Evolutionary conservation across 2,888 invertebrate genomes (phyloP).

Genomic region (Himalopsyche kuldschensis): DNA sequence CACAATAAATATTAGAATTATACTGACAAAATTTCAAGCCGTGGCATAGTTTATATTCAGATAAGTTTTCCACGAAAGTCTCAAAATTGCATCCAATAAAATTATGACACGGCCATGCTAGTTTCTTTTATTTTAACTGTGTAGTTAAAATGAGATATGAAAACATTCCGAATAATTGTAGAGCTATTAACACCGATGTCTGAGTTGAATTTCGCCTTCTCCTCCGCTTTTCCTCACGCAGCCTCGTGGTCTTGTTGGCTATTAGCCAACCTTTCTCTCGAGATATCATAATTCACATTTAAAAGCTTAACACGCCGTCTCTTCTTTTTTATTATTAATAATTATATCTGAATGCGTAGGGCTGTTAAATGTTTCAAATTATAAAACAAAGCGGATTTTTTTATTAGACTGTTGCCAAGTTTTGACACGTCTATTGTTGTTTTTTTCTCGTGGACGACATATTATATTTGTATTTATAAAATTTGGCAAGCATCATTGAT

Average conservation of each 20-base stretch:
- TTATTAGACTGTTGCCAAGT: background rate
- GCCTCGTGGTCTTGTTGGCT: slow-evolving; percentile 8
- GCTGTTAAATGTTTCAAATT: slow-evolving; percentile 2
- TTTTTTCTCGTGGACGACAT: background rate
- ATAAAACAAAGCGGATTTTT: background rate
- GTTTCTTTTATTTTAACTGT: slow-evolving; percentile 6
- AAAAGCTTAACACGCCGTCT: slow-evolving; percentile 33
- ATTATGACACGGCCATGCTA: background rate
- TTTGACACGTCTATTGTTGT: background rate
- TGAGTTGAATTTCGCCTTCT: background rate
- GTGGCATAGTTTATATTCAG: background rate
- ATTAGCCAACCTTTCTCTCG: slow-evolving; percentile 20
- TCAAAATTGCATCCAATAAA: background rate
- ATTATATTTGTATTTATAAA: background rate
- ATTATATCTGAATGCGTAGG: slow-evolving; percentile 7
- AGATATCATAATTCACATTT: slow-evolving; percentile 37
- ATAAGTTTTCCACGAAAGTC: background rate
- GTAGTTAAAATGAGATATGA: slow-evolving; percentile 20
- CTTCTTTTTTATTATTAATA: slow-evolving; percentile 27
- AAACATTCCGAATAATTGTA: slow-evolving; percentile 28
- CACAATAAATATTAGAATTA: too few species aligned
- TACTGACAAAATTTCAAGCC: too few species aligned
- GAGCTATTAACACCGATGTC: slow-evolving; percentile 25
- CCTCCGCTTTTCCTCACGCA: background rate
- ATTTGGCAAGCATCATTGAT: background rate